phyloP scores from a whole-genome alignment of 2,113 vertebrate genomes.

The Pampusana beccarii region DNA sequence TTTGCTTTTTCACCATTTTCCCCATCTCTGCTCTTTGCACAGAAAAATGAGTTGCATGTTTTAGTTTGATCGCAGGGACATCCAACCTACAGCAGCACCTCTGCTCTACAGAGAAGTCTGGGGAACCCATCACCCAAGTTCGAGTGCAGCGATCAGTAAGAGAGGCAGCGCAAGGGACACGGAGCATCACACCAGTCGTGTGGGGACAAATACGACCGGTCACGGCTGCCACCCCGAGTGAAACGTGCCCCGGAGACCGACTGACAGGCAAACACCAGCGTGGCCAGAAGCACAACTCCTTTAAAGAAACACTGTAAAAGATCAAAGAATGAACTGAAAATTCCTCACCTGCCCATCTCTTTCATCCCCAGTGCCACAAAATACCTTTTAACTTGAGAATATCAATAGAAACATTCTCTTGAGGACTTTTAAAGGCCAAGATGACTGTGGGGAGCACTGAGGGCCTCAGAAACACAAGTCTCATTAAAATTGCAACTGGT shows the following conservation, averaged over 20 bases:
- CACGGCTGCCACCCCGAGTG: not conserved
- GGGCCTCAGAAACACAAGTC: not conserved
- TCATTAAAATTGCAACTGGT: not conserved
- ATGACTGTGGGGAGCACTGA: not conserved
- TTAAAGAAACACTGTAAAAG: not conserved
- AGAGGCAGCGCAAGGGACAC: not conserved
- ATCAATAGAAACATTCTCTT: not conserved
- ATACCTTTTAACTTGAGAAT: not conserved
- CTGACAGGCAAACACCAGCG: not conserved
- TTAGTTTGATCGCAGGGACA: not conserved
- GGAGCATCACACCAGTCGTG: not conserved
- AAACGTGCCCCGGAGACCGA: not conserved
- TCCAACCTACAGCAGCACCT: not conserved
- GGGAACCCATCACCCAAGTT: not conserved
- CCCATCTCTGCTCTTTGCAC: not conserved
- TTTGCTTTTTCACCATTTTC: not conserved
- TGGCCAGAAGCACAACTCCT: not conserved
- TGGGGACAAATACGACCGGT: not conserved
- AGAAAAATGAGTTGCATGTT: not conserved
- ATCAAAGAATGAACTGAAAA: not conserved
- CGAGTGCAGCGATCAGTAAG: not conserved
- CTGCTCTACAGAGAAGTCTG: not conserved
- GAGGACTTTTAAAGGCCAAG: not conserved
- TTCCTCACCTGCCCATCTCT: not conserved
- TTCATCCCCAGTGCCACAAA: not conserved